Evolutionary conservation across 2,113 vertebrate species (phyloP).

Genomic region (Uria aalge): DNA sequence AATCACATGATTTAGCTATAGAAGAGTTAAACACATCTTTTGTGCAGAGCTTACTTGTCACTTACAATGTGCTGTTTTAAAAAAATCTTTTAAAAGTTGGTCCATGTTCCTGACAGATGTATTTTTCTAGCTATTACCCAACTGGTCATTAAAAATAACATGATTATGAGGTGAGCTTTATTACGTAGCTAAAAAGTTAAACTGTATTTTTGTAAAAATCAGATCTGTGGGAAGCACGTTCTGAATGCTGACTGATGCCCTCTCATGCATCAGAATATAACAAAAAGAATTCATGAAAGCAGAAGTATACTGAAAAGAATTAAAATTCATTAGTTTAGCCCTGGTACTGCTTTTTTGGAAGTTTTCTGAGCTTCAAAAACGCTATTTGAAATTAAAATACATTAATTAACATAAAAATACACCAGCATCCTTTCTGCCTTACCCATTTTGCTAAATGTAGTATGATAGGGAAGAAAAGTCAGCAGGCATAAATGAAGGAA

Average conservation of each 20-base stretch:
- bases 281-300: conserved; percentile 27
- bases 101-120: not conserved
- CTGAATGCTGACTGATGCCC: not conserved
- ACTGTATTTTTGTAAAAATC: conserved; percentile 14
- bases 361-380: conserved; percentile 17
- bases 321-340: conserved; percentile 55
- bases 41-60: not conserved
- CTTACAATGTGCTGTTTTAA: not conserved
- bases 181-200: not conserved
- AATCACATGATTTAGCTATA: not conserved
- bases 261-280: not conserved
- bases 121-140: not conserved
- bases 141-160: not conserved
- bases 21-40: not conserved
- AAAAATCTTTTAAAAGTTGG: not conserved
- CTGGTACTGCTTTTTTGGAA: conserved; percentile 6
- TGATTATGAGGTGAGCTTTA: not conserved
- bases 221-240: not conserved
- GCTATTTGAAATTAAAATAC: conserved; percentile 52
- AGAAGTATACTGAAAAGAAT: conserved; percentile 6
- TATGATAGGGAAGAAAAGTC: not conserved
- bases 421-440: not conserved
- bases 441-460: conserved; percentile 19
- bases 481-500: not conserved
- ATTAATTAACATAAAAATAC: conserved; percentile 58